Conservation (phyloP, 2,888 invertebrate species). For the Matsumyia berberina region DNA sequence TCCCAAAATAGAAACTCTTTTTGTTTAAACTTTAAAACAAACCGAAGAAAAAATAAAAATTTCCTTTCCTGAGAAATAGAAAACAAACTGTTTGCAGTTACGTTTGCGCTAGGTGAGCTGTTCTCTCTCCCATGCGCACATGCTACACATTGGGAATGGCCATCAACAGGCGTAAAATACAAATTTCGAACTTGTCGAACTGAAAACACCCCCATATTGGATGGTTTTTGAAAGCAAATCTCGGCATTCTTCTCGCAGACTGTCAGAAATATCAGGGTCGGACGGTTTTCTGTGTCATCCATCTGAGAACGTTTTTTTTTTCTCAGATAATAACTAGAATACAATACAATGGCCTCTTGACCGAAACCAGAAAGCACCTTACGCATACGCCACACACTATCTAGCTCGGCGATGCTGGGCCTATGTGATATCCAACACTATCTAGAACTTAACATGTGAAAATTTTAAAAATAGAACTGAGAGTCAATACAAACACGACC, state of each 20-base stretch:
- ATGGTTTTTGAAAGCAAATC: slow-evolving; percentile 58
- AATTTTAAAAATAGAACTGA: slow-evolving; percentile 79
- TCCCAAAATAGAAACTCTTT: slow-evolving; percentile 78
- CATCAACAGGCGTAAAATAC: slow-evolving; percentile 24
- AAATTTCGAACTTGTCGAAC: slow-evolving; percentile 17
- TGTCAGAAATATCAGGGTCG: slow-evolving; percentile 74
- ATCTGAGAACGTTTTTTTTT: slow-evolving; percentile 18
- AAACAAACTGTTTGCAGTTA: slow-evolving; percentile 15
- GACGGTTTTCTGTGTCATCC: slow-evolving; percentile 49
- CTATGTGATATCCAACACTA: slow-evolving; percentile 65
- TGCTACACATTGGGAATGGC: slow-evolving; percentile 5
- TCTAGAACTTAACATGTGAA: slow-evolving; percentile 57
- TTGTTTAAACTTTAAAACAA: slow-evolving; percentile 49
- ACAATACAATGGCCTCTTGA: slow-evolving; percentile 62
- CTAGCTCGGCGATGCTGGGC: slow-evolving; percentile 17
- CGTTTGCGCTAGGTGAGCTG: slow-evolving; percentile 38
- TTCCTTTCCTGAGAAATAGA: slow-evolving; percentile 32
- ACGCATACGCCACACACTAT: slow-evolving; percentile 25
- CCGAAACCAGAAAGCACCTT: slow-evolving; percentile 59
- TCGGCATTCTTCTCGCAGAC: slow-evolving; percentile 56
- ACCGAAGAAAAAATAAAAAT: slow-evolving; percentile 37
- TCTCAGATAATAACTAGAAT: slow-evolving; percentile 48
- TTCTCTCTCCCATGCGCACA: slow-evolving; percentile 3
- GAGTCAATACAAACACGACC: slow-evolving; percentile 67
- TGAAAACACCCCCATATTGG: slow-evolving; percentile 62